Percentiles rank a stretch among this genome's conserved stretches.
Evolutionary conservation across 2,888 invertebrate species (phyloP).

Genomic region (Romanomermis culicivorax): DNA sequence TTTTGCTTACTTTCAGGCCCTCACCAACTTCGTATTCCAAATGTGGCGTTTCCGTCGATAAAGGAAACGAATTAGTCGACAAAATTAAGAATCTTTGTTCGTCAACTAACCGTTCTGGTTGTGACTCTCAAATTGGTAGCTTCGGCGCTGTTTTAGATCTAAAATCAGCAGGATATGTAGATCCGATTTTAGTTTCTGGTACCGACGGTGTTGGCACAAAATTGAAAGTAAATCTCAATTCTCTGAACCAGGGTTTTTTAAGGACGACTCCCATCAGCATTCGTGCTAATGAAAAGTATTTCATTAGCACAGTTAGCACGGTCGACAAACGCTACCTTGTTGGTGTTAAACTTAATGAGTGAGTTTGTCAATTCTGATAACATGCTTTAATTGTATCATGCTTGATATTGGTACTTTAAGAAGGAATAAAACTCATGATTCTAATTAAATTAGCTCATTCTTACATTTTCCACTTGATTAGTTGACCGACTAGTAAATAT

Average conservation of each 20-base stretch:
- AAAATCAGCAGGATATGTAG: conserved; percentile 43
- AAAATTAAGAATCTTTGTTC: conserved; percentile 54
- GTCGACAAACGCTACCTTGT: too few species aligned
- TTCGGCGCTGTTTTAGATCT: conserved; percentile 82
- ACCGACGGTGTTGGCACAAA: conserved; percentile 95
- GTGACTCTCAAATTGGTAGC: conserved; percentile 57
- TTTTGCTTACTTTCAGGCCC: conserved; percentile 4
- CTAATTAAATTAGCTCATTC: too few species aligned
- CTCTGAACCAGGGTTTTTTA: conserved; percentile 5
- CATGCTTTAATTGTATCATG: too few species aligned
- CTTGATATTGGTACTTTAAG: too few species aligned
- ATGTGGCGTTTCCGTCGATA: conserved; percentile 71
- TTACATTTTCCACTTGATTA: too few species aligned
- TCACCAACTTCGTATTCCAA: conserved; percentile 50
- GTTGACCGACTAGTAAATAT: too few species aligned
- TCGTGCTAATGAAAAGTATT: too few species aligned
- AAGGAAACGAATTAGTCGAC: conserved; percentile 64
- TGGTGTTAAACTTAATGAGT: too few species aligned
- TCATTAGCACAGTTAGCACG: too few species aligned
- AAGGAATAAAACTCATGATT: too few species aligned
- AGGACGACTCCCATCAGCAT: too few species aligned
- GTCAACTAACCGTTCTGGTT: conserved; percentile 53
- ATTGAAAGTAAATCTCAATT: conserved; percentile 44
- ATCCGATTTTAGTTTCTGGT: conserved; percentile 72
- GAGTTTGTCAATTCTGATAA: too few species aligned